Conservation (phyloP, 2,797 vertebrate species). For the Hypotaenidia okinawae region DNA sequence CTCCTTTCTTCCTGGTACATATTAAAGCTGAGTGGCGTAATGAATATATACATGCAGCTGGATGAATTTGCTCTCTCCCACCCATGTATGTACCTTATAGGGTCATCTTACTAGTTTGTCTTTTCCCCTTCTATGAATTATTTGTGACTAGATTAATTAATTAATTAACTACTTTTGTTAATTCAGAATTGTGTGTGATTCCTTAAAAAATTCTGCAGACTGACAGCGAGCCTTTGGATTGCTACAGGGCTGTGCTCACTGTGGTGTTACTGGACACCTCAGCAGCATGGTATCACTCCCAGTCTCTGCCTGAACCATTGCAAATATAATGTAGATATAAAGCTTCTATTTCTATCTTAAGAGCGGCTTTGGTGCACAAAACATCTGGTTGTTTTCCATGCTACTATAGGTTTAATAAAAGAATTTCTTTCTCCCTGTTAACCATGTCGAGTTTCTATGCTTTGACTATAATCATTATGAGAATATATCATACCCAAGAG, state of each 20-base stretch:
- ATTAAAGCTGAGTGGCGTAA: not conserved
- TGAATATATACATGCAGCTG: not conserved
- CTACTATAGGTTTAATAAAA: not conserved
- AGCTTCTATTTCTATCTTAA: not conserved
- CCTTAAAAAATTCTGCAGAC: not conserved
- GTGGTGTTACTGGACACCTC: not conserved
- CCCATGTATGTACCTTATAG: not conserved
- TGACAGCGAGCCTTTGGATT: not conserved
- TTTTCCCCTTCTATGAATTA: not conserved
- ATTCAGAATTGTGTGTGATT: not conserved
- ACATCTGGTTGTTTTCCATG: not conserved
- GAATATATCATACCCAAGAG: constrained; percentile 16
- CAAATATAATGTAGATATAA: not conserved
- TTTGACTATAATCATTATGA: not conserved
- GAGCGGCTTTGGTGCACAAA: not conserved
- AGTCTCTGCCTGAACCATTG: not conserved
- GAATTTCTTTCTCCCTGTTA: not conserved
- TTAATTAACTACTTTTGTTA: not conserved
- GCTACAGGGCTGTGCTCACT: not conserved
- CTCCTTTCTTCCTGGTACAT: constrained; percentile 9
- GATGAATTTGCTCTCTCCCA: not conserved
- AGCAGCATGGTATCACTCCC: not conserved
- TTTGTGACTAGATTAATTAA: not conserved
- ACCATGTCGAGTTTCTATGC: not conserved
- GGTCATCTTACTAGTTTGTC: not conserved